These are phyloP conservation scores for Schizotus pectinicornis DNA, from an alignment of 2,888 invertebrate species.

Conservation along the genomic window DNA sequence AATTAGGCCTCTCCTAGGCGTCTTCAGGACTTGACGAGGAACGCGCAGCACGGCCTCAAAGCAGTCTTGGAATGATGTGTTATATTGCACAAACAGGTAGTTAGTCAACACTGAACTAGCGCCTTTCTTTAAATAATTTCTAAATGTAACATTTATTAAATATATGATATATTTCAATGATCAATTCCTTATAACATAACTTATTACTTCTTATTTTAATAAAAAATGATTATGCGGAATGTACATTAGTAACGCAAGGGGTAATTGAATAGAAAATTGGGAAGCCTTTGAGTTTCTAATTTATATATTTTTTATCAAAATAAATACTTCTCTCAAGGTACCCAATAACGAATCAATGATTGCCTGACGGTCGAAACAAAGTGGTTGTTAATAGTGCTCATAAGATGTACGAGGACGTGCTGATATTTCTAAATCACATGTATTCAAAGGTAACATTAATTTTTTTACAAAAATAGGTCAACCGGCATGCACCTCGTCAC, in stretches of 20 bases:
- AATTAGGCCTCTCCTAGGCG: background rate
- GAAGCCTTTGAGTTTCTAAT: too few species aligned
- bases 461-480: constrained; percentile 38
- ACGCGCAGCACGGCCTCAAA: constrained; percentile 45
- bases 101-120: constrained; percentile 31
- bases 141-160: constrained; percentile 32
- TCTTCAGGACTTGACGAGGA: background rate
- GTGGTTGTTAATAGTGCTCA: constrained; percentile 33
- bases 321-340: too few species aligned
- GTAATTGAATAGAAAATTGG: too few species aligned
- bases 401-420: constrained; percentile 47
- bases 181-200: constrained; percentile 23
- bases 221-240: constrained; percentile 13
- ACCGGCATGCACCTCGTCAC: constrained; percentile 23
- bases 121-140: constrained; percentile 21
- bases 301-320: too few species aligned
- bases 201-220: constrained; percentile 10
- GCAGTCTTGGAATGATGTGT: constrained; percentile 48
- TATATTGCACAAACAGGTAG: constrained; percentile 33
- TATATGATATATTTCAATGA: constrained; percentile 25
- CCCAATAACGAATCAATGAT: background rate
- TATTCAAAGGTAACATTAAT: constrained; percentile 26
- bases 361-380: constrained; percentile 13
- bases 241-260: constrained; percentile 11
- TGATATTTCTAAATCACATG: constrained; percentile 40